A percentile compares a stretch with the other conserved stretches of the same genome.
These are phyloP conservation scores for Ametastegia equiseti DNA, from an alignment of 2,888 invertebrate species.

Conservation along the genomic window DNA sequence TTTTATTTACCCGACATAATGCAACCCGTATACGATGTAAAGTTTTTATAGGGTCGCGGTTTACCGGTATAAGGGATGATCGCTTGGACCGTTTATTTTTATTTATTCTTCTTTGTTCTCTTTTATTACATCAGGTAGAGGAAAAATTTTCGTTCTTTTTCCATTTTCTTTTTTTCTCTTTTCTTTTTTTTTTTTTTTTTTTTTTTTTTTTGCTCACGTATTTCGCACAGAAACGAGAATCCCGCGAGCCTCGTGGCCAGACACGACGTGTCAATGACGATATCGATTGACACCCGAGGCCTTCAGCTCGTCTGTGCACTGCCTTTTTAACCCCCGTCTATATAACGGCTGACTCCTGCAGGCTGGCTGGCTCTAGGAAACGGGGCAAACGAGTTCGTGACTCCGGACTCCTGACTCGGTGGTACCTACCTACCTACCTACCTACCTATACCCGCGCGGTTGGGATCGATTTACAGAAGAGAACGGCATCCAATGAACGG, in stretches of 20 bases:
- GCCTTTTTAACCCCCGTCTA: constrained; percentile 41
- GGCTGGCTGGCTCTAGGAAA: constrained; percentile 1
- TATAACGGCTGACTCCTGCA: no score
- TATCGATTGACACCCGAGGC: constrained; percentile 45
- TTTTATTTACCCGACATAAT: neutral
- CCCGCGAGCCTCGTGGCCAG: neutral
- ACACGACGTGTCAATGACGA: constrained; percentile 44
- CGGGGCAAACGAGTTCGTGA: constrained; percentile 39
- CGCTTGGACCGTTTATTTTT: neutral
- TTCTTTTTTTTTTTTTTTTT: neutral
- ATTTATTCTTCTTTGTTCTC: no score
- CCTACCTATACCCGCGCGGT: no score
- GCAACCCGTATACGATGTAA: neutral
- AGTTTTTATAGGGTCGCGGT: neutral
- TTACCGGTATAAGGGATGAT: neutral
- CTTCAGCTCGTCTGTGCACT: neutral
- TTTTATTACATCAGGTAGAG: no score
- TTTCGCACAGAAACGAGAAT: neutral
- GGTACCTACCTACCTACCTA: no score
- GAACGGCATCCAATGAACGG: constrained; percentile 52
- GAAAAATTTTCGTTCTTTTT: no score
- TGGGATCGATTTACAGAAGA: constrained; percentile 49
- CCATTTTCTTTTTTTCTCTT: neutral
- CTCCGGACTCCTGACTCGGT: no score
- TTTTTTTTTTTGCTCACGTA: neutral